These are phyloP conservation scores for Chunga burmeisteri DNA, from an alignment of 2,113 vertebrate genomes.

Conservation along the genomic window DNA sequence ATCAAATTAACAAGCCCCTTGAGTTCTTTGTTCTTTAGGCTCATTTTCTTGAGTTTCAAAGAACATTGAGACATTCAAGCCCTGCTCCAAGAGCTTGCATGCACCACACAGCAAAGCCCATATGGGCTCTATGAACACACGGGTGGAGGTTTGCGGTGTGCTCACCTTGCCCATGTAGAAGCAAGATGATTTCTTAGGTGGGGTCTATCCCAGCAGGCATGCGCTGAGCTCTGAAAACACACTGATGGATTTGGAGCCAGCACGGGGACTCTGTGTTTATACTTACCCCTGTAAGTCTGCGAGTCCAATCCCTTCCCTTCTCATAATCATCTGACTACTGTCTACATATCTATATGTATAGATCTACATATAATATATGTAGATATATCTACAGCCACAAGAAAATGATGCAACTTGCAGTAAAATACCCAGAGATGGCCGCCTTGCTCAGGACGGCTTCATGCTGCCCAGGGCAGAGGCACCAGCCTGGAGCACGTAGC, in stretches of 20 bases:
- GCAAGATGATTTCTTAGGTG: neutral
- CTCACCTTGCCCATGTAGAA: neutral
- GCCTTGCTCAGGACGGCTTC: neutral
- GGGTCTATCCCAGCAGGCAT: neutral
- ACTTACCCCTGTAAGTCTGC: neutral
- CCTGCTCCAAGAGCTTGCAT: neutral
- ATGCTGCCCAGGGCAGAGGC: neutral
- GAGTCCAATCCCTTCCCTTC: neutral
- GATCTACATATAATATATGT: no score
- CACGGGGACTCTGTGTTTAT: neutral
- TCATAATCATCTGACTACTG: neutral
- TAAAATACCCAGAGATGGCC: neutral
- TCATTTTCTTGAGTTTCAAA: neutral
- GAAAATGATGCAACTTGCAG: neutral
- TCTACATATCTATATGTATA: no score
- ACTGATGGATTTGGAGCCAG: rapidly evolving
- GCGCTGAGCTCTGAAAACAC: neutral
- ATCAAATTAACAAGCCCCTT: neutral
- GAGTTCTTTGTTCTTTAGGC: neutral
- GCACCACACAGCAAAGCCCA: neutral
- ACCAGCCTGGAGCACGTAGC: neutral
- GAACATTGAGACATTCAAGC: neutral
- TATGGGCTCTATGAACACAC: neutral
- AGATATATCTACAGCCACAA: no score
- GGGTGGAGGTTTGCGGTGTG: neutral